A percentile compares a stretch with the other conserved stretches of the same genome.
phyloP scores from a whole-genome alignment of 2,888 invertebrate species.

The Nymphalis polychloros region DNA sequence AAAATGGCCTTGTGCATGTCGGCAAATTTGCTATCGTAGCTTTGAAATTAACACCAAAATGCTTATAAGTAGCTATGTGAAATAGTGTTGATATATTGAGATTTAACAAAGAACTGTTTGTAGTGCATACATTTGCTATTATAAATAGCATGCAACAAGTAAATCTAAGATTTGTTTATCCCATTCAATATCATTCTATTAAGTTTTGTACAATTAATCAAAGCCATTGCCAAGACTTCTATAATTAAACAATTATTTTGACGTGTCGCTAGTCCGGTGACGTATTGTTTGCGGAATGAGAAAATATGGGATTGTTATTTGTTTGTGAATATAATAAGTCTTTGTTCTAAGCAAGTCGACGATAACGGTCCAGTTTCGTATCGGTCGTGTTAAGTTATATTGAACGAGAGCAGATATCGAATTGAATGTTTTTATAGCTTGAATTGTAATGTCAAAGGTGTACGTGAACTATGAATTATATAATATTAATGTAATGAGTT shows the following conservation, averaged over 20 bases:
- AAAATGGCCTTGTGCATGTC: no score
- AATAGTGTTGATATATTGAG: no score
- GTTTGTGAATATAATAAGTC: constrained; percentile 23
- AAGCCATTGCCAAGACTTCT: constrained; percentile 13
- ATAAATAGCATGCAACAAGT: no score
- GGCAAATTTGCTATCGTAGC: no score
- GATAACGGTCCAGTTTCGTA: constrained; percentile 15
- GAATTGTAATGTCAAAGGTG: neutral
- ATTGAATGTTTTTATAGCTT: constrained; percentile 3
- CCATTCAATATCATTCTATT: no score
- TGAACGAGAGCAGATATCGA: neutral
- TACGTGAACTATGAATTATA: neutral
- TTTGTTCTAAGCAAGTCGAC: constrained; percentile 29
- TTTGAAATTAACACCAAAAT: no score
- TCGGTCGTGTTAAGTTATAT: constrained; percentile 4
- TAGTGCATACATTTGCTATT: no score
- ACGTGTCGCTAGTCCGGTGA: constrained; percentile 13
- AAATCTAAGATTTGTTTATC: no score
- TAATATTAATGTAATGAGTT: neutral
- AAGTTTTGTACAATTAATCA: constrained; percentile 21
- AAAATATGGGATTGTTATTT: constrained; percentile 21
- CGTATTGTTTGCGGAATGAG: constrained; percentile 30
- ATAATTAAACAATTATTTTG: constrained; percentile 31
- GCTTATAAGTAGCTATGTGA: no score
- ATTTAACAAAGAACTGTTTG: no score